A percentile compares a stretch with the other conserved stretches of the same genome.
Evolutionary conservation across 2,113 vertebrate genomes (phyloP).

Genomic region (Maccullochella peelii): DNA sequence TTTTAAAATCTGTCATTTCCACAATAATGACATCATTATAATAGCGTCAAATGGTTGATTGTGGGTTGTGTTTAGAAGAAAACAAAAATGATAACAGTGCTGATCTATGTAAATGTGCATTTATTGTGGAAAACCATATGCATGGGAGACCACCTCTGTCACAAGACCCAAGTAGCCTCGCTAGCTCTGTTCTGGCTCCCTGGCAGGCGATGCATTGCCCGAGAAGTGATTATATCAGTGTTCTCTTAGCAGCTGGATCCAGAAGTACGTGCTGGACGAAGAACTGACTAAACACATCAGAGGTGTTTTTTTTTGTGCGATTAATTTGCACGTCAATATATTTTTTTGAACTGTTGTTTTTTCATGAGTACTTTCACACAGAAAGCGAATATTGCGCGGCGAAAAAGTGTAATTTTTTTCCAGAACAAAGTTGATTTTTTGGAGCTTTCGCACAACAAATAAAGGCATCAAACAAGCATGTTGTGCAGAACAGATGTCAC

Average conservation of each 20-base stretch:
- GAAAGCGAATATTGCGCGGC: too few species aligned
- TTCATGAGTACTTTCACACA: too few species aligned
- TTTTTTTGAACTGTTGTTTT: too few species aligned
- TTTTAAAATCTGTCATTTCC: constrained; percentile 30
- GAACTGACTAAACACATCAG: too few species aligned
- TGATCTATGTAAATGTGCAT: background rate
- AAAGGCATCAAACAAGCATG: too few species aligned
- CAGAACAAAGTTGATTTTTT: too few species aligned
- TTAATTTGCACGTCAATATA: too few species aligned
- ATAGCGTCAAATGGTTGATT: background rate
- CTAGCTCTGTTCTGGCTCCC: background rate
- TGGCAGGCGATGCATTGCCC: background rate
- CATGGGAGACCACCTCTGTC: background rate
- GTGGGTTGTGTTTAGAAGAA: background rate
- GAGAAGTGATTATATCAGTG: background rate
- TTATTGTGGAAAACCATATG: background rate
- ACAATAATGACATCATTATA: constrained; percentile 35
- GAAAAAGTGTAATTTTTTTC: too few species aligned
- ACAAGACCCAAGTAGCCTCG: background rate
- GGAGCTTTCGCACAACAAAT: too few species aligned
- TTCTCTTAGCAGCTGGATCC: background rate
- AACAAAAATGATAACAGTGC: background rate
- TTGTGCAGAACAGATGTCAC: too few species aligned
- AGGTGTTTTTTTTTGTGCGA: too few species aligned
- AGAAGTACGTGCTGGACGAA: background rate